Conservation (phyloP, 2,113 vertebrate species). For the Chauna torquata region DNA sequence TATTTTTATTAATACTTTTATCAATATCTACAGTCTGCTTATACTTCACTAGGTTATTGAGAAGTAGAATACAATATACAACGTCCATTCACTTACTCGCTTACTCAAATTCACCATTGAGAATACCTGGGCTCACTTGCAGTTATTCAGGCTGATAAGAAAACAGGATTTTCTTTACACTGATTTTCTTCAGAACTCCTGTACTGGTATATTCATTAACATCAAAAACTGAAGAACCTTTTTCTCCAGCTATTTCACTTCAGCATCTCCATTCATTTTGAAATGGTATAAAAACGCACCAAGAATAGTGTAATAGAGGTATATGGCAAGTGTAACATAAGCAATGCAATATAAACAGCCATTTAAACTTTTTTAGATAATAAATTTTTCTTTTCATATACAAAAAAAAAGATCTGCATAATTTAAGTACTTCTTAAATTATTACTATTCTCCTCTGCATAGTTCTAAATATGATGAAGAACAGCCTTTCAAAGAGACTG, state of each 20-base stretch:
- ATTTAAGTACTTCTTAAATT: conserved; percentile 15
- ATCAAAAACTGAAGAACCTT: not conserved
- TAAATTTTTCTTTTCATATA: not conserved
- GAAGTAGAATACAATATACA: not conserved
- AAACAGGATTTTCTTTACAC: not conserved
- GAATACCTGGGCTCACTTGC: not conserved
- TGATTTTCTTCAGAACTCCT: not conserved
- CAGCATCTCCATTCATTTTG: not conserved
- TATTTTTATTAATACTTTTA: not conserved
- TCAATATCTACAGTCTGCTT: not conserved
- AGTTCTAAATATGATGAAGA: not conserved
- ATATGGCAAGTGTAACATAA: not conserved
- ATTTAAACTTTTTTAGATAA: not conserved
- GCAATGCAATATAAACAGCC: not conserved
- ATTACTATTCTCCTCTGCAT: not conserved
- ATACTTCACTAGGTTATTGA: not conserved
- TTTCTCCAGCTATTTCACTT: not conserved
- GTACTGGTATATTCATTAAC: not conserved
- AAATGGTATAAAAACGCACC: not conserved
- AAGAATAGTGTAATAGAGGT: not conserved
- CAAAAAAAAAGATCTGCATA: not conserved
- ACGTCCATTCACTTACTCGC: not conserved
- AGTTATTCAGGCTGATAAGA: not conserved
- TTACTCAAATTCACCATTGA: not conserved
- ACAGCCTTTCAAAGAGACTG: not conserved